Evolutionary conservation across 2,113 vertebrate genomes (phyloP).

Genomic region (Sylvia atricapilla): DNA sequence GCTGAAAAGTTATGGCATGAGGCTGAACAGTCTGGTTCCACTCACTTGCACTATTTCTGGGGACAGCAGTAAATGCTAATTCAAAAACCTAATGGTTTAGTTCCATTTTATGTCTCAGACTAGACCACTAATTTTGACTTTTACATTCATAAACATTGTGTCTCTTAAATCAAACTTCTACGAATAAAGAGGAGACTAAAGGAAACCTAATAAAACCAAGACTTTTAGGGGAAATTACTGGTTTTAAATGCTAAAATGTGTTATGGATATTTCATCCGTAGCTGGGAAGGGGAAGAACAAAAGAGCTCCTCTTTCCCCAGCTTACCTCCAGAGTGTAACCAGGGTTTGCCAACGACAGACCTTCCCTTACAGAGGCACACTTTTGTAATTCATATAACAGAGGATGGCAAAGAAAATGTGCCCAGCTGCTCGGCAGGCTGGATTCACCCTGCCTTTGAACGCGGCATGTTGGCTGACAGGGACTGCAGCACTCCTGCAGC

Average conservation of each 20-base stretch:
- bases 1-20: not conserved
- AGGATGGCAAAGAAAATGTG: not conserved
- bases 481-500: not conserved
- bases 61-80: not conserved
- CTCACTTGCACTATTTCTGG: not conserved
- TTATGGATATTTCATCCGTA: not conserved
- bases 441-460: not conserved
- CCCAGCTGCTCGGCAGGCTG: not conserved
- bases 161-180: not conserved
- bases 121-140: not conserved
- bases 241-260: not conserved
- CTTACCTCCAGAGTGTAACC: fast-evolving
- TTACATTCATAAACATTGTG: not conserved
- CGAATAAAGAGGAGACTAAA: not conserved
- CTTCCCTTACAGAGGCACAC: not conserved
- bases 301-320: not conserved
- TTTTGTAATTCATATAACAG: not conserved
- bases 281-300: not conserved
- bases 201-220: not conserved
- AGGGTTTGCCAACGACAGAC: fast-evolving
- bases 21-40: fast-evolving
- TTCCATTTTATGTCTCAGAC: not conserved
- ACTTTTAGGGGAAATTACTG: not conserved
- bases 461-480: not conserved
- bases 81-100: not conserved